Evolutionary conservation across 2,888 invertebrate genomes (phyloP).

Genomic region (Callinectes sapidus): DNA sequence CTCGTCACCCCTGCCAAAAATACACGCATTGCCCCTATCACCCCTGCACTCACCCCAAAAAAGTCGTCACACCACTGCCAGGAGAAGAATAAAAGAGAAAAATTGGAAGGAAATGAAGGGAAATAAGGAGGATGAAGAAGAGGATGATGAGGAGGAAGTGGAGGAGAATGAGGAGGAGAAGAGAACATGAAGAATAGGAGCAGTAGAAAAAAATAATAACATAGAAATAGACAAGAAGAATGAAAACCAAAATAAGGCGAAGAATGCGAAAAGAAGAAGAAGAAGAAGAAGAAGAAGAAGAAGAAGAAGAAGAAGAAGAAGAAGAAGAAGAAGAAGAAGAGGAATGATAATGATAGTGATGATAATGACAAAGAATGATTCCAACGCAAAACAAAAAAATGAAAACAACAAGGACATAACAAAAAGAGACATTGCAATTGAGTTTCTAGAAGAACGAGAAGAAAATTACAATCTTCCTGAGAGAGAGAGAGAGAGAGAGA

Average conservation of each 20-base stretch:
- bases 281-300: no score
- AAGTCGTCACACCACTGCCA: neutral
- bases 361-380: no score
- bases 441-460: no score
- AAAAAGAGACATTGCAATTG: no score
- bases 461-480: neutral
- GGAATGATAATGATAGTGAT: no score
- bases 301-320: no score
- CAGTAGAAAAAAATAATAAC: neutral
- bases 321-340: no score
- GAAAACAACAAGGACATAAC: no score
- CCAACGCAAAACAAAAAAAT: no score
- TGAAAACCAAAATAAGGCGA: no score
- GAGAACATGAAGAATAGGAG: neutral
- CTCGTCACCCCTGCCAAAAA: neutral
- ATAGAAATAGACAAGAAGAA: no score
- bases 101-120: neutral
- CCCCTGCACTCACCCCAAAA: neutral
- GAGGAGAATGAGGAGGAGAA: neutral
- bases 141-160: neutral
- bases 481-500: slow-evolving; percentile 20
- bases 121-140: neutral
- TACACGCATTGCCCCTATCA: neutral
- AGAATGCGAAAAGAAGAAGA: neutral
- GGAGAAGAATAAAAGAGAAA: neutral